These are phyloP conservation scores for Tenthredo livida DNA, from an alignment of 2,888 invertebrate genomes.

Conservation along the genomic window DNA sequence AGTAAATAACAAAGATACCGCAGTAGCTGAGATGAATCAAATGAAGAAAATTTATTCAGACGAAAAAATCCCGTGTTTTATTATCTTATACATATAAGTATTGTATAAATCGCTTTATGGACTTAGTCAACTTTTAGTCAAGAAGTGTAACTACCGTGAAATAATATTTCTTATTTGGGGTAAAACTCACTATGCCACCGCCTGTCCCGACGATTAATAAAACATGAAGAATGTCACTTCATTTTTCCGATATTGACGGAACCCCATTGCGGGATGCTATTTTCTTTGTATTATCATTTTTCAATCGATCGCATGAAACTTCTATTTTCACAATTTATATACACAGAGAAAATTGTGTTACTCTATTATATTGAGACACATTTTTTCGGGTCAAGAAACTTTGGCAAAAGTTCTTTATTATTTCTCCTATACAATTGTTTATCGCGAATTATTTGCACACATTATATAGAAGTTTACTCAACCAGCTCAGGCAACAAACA, in stretches of 20 bases:
- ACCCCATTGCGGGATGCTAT: neutral
- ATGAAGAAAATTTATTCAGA: neutral
- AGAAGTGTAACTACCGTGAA: neutral
- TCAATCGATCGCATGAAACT: neutral
- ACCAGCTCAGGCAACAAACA: neutral
- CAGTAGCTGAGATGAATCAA: neutral
- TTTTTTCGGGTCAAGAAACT: neutral
- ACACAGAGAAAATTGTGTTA: neutral
- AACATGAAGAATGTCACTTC: neutral
- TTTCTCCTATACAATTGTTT: neutral
- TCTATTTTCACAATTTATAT: neutral
- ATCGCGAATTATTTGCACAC: neutral
- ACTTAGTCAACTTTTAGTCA: neutral
- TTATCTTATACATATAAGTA: neutral
- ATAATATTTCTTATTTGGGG: neutral
- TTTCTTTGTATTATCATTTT: neutral
- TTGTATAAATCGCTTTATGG: neutral
- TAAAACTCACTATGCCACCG: neutral
- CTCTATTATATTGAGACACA: neutral
- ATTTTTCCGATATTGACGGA: neutral
- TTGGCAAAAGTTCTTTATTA: neutral
- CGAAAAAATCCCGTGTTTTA: neutral
- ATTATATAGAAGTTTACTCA: neutral
- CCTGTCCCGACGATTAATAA: neutral
- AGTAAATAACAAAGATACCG: neutral